Conservation (phyloP, 92 coral and sea anemone genomes). For the Porites cylindrica region DNA sequence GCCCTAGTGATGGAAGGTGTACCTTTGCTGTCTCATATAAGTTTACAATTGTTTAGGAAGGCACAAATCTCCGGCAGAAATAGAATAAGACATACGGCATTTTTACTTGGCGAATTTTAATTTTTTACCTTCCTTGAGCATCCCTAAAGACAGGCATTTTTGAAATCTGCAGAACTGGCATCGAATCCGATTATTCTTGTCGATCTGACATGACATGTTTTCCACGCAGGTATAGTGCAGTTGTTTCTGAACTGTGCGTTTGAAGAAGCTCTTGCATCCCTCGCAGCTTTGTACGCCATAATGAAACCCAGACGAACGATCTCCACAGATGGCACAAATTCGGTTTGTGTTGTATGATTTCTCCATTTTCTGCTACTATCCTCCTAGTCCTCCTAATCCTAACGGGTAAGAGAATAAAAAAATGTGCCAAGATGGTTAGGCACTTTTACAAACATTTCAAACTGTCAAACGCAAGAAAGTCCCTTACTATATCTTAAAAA, state of each 20-base stretch:
- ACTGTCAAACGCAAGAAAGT: too few relatives aligned
- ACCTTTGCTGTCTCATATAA: too few relatives aligned
- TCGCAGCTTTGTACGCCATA: slow-evolving; percentile 96
- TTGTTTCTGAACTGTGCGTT: slow-evolving; percentile 91
- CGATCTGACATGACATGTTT: slow-evolving; percentile 90
- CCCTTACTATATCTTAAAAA: too few relatives aligned
- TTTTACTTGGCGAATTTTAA: too few relatives aligned
- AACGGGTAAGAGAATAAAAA: too few relatives aligned
- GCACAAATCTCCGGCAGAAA: too few relatives aligned
- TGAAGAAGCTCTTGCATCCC: slow-evolving; percentile 94
- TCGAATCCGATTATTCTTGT: slow-evolving; percentile 89
- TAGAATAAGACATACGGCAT: too few relatives aligned
- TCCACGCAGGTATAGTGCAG: slow-evolving; percentile 91
- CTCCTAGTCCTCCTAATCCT: not conserved
- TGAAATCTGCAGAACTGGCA: slow-evolving; percentile 94
- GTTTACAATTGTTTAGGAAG: too few relatives aligned
- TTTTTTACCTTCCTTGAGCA: slow-evolving; percentile 88
- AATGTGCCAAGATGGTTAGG: too few relatives aligned
- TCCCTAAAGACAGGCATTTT: slow-evolving; percentile 85
- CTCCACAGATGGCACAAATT: slow-evolving; percentile 89
- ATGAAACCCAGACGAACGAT: slow-evolving; percentile 93
- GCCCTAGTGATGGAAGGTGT: too few relatives aligned
- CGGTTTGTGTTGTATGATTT: slow-evolving; percentile 58
- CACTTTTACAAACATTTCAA: too few relatives aligned
- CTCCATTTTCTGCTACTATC: slow-evolving; percentile 6